Percentiles rank a stretch among this genome's conserved stretches.
Conservation (phyloP, 2,888 invertebrate genomes). For the Drosophila cracens region DNA sequence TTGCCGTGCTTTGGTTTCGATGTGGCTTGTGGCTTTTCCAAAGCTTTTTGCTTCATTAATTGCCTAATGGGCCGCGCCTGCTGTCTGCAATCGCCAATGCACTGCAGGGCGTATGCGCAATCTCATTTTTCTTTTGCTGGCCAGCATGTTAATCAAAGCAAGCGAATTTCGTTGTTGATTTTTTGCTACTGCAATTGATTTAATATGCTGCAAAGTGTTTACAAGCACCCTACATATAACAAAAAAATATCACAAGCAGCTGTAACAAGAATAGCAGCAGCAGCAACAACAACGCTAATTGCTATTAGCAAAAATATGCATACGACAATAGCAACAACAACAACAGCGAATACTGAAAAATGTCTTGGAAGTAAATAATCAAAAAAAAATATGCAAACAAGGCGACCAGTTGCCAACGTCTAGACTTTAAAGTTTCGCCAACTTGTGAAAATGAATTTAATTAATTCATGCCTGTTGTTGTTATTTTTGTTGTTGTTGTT, state of each 20-base stretch:
- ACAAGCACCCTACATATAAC: slow-evolving; percentile 41
- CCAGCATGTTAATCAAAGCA: slow-evolving; percentile 14
- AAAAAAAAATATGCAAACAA: slow-evolving; percentile 70
- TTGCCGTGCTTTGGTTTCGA: slow-evolving; percentile 10
- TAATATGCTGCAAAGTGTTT: slow-evolving; percentile 36
- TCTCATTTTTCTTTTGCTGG: slow-evolving; percentile 17
- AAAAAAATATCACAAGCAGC: slow-evolving; percentile 15
- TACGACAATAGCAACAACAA: slow-evolving; percentile 28
- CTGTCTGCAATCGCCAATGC: slow-evolving; percentile 33
- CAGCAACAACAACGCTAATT: slow-evolving; percentile 68
- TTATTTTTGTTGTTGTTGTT: slow-evolving; percentile 23
- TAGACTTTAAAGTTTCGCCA: slow-evolving; percentile 57
- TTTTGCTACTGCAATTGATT: slow-evolving; percentile 28
- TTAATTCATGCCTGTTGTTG: slow-evolving; percentile 64
- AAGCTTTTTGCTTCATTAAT: slow-evolving; percentile 70
- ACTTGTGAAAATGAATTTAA: slow-evolving; percentile 74
- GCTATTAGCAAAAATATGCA: slow-evolving; percentile 62
- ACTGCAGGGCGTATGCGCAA: slow-evolving; percentile 64
- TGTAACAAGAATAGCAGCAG: slow-evolving; percentile 44
- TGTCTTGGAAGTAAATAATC: slow-evolving; percentile 63
- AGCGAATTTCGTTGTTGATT: slow-evolving; percentile 22
- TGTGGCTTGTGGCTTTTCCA: slow-evolving; percentile 18
- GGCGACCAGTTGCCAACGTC: slow-evolving; percentile 66
- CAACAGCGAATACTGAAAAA: slow-evolving; percentile 20
- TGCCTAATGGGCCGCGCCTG: slow-evolving; percentile 77